phyloP scores from a whole-genome alignment of 2,888 invertebrate genomes.

The Chirona hameri region DNA sequence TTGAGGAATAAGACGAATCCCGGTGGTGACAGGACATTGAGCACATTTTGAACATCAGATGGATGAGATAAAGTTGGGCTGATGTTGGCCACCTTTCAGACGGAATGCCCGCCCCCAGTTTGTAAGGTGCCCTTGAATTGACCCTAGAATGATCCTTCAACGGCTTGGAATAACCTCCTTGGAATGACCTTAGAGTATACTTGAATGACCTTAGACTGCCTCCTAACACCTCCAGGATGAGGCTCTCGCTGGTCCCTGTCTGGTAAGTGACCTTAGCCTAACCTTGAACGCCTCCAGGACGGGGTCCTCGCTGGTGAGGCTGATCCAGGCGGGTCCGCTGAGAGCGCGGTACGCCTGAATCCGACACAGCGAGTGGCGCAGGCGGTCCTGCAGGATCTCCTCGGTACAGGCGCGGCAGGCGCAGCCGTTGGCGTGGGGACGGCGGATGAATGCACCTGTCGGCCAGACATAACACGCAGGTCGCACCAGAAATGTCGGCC shows the following conservation, averaged over 20 bases:
- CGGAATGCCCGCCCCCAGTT: no score
- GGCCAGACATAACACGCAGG: no score
- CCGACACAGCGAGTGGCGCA: conserved; percentile 53
- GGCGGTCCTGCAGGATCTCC: conserved; percentile 49
- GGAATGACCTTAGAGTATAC: conserved; percentile 40
- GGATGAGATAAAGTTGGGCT: no score
- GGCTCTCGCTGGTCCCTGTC: conserved; percentile 46
- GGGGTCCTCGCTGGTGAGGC: not conserved
- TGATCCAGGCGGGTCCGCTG: conserved; percentile 53
- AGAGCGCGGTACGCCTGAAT: conserved; percentile 54
- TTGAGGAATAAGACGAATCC: no score
- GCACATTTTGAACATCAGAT: no score
- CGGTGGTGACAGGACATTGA: no score
- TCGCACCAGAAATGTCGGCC: no score
- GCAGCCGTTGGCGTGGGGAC: conserved; percentile 51
- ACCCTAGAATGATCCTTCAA: no score
- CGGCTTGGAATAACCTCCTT: no score
- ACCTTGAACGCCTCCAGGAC: not conserved
- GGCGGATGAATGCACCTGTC: conserved; percentile 49
- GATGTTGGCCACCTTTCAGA: no score
- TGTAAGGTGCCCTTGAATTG: no score
- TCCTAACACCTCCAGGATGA: conserved; percentile 52
- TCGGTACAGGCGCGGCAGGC: conserved; percentile 50
- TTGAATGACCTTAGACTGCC: conserved; percentile 41
- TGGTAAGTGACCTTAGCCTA: not conserved